phyloP scores from a whole-genome alignment of 1,140 invertebrate genomes.

The roundworm (Caenorhabditis elegans) region DNA sequence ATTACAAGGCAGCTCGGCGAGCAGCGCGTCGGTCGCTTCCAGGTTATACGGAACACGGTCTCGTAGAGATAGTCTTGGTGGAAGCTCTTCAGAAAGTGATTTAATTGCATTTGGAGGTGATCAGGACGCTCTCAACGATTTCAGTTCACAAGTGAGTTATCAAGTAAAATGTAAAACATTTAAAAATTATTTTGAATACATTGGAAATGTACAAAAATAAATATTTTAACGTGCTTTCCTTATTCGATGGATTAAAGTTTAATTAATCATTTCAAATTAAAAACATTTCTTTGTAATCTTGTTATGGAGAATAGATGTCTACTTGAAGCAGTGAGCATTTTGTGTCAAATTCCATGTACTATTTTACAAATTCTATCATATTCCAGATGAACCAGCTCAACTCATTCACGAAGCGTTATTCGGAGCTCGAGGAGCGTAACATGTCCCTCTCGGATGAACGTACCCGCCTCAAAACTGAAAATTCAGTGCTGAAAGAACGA shows the following conservation, averaged over 20 bases:
- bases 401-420: slow-evolving; percentile 17
- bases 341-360: background rate
- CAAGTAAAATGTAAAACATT: background rate
- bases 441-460: slow-evolving; percentile 37
- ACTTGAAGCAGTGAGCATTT: background rate
- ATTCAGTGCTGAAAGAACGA: slow-evolving; percentile 46
- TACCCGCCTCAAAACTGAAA: slow-evolving; percentile 47
- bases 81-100: slow-evolving; percentile 46
- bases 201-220: too few species aligned
- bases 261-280: slow-evolving; percentile 2
- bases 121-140: background rate
- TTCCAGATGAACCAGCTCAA: slow-evolving; percentile 5
- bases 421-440: slow-evolving; percentile 25
- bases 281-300: background rate
- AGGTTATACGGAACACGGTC: slow-evolving; percentile 47
- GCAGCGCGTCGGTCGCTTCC: slow-evolving; percentile 47
- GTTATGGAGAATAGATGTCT: background rate
- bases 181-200: too few species aligned
- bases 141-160: slow-evolving; percentile 20
- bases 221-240: too few species aligned
- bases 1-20: slow-evolving; percentile 42
- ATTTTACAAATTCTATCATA: background rate
- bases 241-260: background rate
- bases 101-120: slow-evolving; percentile 42
- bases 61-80: slow-evolving; percentile 27